phyloP scores from a whole-genome alignment of 2,888 invertebrate species.

The Sinotaia quadrata region DNA sequence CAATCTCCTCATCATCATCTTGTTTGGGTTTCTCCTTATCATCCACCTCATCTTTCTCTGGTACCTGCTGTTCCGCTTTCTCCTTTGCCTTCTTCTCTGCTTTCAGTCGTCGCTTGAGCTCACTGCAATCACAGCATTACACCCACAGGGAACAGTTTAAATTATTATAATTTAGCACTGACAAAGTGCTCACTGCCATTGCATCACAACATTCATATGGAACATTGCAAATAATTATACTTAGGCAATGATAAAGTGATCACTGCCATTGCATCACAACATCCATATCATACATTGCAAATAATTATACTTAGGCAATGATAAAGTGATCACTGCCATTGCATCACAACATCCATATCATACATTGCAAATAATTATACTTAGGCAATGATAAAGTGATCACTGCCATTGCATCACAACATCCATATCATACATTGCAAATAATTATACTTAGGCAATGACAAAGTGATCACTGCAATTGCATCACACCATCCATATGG shows the following conservation, averaged over 20 bases:
- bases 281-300: background rate
- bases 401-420: no score
- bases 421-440: no score
- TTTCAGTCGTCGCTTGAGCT: conserved; percentile 91
- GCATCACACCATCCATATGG: no score
- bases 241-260: background rate
- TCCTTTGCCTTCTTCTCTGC: conserved; percentile 94
- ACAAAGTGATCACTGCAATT: no score
- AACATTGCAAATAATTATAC: background rate
- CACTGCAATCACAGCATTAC: conserved; percentile 77
- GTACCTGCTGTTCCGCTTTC: conserved; percentile 78
- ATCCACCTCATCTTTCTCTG: conserved; percentile 66
- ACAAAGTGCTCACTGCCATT: background rate
- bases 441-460: no score
- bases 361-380: no score
- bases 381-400: no score
- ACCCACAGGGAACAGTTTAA: background rate
- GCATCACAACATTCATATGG: background rate
- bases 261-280: background rate
- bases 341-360: no score
- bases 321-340: no score
- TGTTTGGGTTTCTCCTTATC: conserved; percentile 35
- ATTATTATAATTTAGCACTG: background rate
- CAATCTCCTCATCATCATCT: conserved; percentile 84
- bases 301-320: no score